A percentile compares a stretch with the other conserved stretches of the same genome.
Conservation (phyloP, 2,888 invertebrate genomes). For the Ditula angustiorana region DNA sequence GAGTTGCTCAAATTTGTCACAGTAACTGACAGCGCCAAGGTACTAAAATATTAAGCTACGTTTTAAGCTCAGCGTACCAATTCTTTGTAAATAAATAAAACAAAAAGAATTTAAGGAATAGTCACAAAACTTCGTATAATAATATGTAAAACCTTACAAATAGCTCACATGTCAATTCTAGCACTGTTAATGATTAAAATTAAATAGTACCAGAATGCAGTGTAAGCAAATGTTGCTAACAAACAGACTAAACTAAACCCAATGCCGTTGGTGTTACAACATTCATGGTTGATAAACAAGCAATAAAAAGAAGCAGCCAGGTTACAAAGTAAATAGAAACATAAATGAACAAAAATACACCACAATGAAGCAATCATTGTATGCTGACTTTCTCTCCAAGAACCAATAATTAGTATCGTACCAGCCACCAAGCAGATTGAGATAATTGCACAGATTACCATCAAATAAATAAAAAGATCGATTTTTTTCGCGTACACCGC, state of each 20-base stretch:
- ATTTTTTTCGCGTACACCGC: constrained; percentile 7
- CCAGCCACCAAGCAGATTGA: background rate
- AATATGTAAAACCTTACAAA: no score
- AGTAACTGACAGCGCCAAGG: no score
- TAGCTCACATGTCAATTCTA: constrained; percentile 12
- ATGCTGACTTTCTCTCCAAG: background rate
- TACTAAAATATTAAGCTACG: no score
- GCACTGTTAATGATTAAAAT: constrained; percentile 9
- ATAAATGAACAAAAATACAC: constrained; percentile 7
- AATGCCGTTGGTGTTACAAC: background rate
- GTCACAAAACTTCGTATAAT: no score
- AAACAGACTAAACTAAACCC: background rate
- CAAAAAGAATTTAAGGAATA: background rate
- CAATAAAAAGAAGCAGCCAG: background rate
- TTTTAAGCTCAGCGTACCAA: no score
- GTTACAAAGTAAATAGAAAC: constrained; percentile 8
- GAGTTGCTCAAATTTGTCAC: no score
- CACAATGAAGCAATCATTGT: constrained; percentile 7
- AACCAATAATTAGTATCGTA: background rate
- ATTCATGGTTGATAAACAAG: background rate
- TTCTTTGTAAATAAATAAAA: background rate
- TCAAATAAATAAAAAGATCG: constrained; percentile 15
- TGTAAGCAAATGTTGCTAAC: background rate
- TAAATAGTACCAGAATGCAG: constrained; percentile 6
- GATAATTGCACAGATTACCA: background rate